Conservation (phyloP, 2,113 vertebrate species). For the Maccullochella peelii region DNA sequence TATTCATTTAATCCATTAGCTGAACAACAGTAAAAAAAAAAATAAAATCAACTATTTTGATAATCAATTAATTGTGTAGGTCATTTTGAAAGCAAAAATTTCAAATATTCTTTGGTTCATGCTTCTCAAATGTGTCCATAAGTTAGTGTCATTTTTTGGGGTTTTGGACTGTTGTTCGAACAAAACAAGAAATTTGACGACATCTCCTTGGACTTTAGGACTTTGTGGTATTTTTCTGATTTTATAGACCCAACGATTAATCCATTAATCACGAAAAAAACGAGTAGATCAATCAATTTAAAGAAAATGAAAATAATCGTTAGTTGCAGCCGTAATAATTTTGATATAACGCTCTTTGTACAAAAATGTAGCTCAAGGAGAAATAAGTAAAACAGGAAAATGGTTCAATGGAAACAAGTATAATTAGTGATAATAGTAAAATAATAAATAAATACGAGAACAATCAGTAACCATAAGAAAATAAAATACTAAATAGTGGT, state of each 20-base stretch:
- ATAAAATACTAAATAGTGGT: background rate
- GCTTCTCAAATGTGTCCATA: background rate
- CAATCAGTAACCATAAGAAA: background rate
- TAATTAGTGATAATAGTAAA: background rate
- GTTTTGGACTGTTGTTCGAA: background rate
- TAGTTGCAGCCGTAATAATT: background rate
- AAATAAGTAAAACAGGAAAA: background rate
- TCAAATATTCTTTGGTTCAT: rapidly evolving
- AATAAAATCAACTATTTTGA: no score
- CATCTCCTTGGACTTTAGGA: background rate
- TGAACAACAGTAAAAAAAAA: background rate
- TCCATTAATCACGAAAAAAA: background rate
- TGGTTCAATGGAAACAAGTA: background rate
- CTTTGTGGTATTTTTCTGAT: background rate
- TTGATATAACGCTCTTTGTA: background rate
- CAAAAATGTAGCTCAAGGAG: background rate
- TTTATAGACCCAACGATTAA: background rate
- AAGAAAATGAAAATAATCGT: background rate
- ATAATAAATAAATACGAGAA: background rate
- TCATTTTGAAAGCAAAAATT: background rate
- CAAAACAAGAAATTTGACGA: background rate
- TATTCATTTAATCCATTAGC: background rate
- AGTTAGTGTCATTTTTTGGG: background rate
- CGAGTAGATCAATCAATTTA: background rate
- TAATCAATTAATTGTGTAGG: background rate